Conservation (phyloP, 1,140 invertebrate species). For the Drosophila subobscura region DNA sequence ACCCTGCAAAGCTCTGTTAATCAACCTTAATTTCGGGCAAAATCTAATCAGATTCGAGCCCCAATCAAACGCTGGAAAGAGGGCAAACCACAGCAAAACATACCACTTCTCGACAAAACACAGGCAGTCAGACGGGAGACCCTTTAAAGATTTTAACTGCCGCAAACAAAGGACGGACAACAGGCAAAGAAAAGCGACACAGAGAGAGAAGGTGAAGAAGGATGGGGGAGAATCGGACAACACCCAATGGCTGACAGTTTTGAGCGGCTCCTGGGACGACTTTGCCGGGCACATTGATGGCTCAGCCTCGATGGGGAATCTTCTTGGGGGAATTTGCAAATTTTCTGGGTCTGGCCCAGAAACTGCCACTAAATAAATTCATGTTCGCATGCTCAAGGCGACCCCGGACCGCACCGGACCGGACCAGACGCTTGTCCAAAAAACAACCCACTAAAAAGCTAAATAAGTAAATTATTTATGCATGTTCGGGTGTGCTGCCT, state of each 20-base stretch:
- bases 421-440: not conserved
- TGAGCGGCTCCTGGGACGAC: constrained; percentile 24
- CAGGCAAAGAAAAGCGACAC: constrained; percentile 6
- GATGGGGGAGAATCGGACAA: constrained; percentile 3
- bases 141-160: constrained; percentile 17
- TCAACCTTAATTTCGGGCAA: constrained; percentile 17
- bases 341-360: constrained; percentile 49
- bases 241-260: constrained; percentile 36
- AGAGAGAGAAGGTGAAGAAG: not conserved
- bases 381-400: constrained; percentile 68
- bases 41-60: constrained; percentile 40
- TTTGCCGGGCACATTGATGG: constrained; percentile 30
- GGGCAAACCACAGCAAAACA: constrained; percentile 43
- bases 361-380: constrained; percentile 72
- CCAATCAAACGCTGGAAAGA: constrained; percentile 27
- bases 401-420: constrained; percentile 8
- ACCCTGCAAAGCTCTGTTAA: no score
- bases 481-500: constrained; percentile 31
- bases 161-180: constrained; percentile 26
- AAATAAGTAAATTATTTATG: constrained; percentile 81
- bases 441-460: constrained; percentile 46
- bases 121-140: constrained; percentile 9
- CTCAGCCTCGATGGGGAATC: constrained; percentile 2
- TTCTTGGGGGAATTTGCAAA: constrained; percentile 52
- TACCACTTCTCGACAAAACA: constrained; percentile 41